Base-by-base conservation (phyloP, 2,113 vertebrate species). In the Meleagris gallopavo region DNA sequence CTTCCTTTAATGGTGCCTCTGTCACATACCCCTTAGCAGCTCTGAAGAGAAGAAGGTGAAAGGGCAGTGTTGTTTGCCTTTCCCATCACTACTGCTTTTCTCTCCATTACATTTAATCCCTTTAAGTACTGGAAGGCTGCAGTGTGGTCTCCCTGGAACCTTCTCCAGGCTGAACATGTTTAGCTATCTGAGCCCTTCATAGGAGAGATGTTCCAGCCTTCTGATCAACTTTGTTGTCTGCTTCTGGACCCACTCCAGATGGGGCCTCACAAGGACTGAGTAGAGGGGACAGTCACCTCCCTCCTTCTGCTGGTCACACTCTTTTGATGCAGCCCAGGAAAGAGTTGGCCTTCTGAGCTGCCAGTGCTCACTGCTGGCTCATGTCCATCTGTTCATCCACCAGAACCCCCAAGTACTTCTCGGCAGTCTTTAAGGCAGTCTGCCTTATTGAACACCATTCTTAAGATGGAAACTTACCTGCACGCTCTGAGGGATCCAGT, bases 391-490 rank as follows among this genome's bases (percentile, higher is more conserved):
- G 27, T 30, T 55, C 54, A 55, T 55, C 29, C 27, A 55, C 54
- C 54, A 32, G 55, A 32, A 57, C 10, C 17, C 55, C 30, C 30
- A 57, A 19, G 17, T 32, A 30, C 17, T 32, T 57, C 30, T 57
- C 17, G 4, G 30, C 55, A 57, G 30, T n/a, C n/a, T n/a, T n/a
- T n/a, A n/a, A n/a, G n/a, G 54, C 17, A 7, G 29, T 32, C 11
- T 10, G 54, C 27, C 29, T 55, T 55, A 30, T 32, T 55, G 54
- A 55, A 55, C 52, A 27, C 17, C 54, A 55, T 19, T 55, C 10
- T 55, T 29, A 62, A 75, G 85, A 83, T 96, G 95, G 95, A 96
- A 95, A 97, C 77, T 96, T 97, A 97, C 92, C 76, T 8, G 32
- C 77, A 36, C 55, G 6, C 61, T 89, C 20, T 0, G 27, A 60